Base-by-base conservation (phyloP, 2,797 vertebrate species). In the Chrosomus eos region DNA sequence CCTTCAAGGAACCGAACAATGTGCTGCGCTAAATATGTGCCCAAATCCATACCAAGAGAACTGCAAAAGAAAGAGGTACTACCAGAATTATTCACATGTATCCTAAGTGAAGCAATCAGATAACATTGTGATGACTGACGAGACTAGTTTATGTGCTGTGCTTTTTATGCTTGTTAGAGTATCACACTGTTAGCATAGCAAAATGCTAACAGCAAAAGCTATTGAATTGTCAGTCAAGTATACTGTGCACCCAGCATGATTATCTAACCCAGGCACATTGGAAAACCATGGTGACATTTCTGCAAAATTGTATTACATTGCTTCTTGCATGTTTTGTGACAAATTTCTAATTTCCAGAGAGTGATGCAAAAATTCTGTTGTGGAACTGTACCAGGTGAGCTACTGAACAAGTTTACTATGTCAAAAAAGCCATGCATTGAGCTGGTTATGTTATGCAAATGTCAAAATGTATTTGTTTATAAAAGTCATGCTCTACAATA, bases 1-100 rank as follows among this genome's bases (percentile, higher is more conserved):
- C 14, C 81, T 89, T 88, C 84, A 88, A 89, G 67, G 88, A 85
- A 86, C 51, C 11, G 8, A 78, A 80, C 85, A 89, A 85, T 67
- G 31, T 58, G 26, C 26, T 48, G 62, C 60, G 45, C 43, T 81
- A 26, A 55, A 64, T 81, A 85, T 67, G 76, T 80, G 83, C 82
- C 31, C 85, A 51, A 68, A 26, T 28, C 14, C 18, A 87, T 76
- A 81, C 85, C 9, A 7, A 43, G n/a, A 62, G 38, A 64, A 43
- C n/a, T 28, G 16, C 16, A 64, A 62, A 40, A 16, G 75, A 77
- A 28, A 28, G 60, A 74, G 7, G 14, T 33, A 33, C 18, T 74
- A 33, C 48, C 19, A 33, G 71, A 26, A 11, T 60, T 60, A 60
- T 26, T 60, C 58, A 14, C 26, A 48, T 48, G 16, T 19, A 19